Conservation (phyloP, 2,113 vertebrate genomes). For the Drymodes brunneopygia region DNA sequence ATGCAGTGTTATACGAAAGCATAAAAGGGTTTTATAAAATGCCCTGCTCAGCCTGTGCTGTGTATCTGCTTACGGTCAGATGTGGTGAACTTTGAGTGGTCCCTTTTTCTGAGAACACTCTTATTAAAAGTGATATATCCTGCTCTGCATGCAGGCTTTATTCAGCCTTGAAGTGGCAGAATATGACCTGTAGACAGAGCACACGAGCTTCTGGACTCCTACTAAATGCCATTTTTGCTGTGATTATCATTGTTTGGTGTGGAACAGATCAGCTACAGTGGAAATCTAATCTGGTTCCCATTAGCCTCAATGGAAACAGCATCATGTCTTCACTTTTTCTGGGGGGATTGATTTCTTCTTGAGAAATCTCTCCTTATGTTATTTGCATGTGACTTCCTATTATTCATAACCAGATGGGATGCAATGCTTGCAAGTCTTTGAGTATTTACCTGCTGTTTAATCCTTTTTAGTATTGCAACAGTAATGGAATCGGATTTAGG, state of each 20-base stretch:
- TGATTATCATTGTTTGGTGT: neutral
- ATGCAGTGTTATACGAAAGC: neutral
- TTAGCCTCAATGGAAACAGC: neutral
- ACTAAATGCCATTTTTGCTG: constrained; percentile 21
- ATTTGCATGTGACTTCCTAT: neutral
- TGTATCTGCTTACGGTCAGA: neutral
- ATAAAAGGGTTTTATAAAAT: neutral
- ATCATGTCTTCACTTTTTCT: neutral
- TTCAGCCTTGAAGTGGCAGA: constrained; percentile 14
- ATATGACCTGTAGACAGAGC: constrained; percentile 35
- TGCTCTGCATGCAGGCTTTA: neutral
- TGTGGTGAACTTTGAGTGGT: constrained; percentile 1
- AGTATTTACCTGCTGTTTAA: neutral
- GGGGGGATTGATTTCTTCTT: neutral
- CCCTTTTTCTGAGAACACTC: neutral
- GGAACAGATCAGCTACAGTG: neutral
- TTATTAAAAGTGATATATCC: neutral
- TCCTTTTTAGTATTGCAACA: neutral
- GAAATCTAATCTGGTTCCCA: neutral
- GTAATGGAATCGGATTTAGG: neutral
- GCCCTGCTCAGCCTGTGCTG: neutral
- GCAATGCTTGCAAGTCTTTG: neutral
- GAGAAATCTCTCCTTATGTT: neutral
- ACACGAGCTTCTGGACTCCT: neutral
- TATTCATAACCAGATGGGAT: neutral